phyloP scores from a whole-genome alignment of 2,797 vertebrate genomes.

The Hoplostethus mediterraneus region DNA sequence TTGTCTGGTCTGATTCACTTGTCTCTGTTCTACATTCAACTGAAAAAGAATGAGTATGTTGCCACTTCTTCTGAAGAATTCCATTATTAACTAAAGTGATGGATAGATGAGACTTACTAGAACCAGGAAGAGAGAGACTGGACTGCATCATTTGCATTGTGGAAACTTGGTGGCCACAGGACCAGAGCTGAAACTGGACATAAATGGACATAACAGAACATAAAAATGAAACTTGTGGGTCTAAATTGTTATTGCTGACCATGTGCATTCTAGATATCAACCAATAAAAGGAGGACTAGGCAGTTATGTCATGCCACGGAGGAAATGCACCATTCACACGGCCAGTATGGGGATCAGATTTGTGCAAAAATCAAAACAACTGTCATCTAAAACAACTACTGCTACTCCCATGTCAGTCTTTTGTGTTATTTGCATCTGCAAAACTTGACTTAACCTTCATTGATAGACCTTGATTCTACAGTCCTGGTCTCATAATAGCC shows the following conservation, averaged over 20 bases:
- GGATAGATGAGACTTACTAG: not conserved
- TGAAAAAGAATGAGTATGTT: no score
- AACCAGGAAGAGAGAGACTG: not conserved
- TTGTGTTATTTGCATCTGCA: conserved; percentile 22
- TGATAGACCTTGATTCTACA: not conserved
- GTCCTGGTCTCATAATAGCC: conserved; percentile 12
- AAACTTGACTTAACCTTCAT: conserved; percentile 20
- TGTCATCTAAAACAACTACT: conserved; percentile 17
- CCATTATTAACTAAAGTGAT: not conserved
- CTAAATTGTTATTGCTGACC: not conserved
- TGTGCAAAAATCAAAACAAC: not conserved
- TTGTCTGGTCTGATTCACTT: not conserved
- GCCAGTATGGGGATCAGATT: not conserved
- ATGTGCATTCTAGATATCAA: conserved; percentile 8
- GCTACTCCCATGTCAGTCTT: not conserved
- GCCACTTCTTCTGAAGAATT: not conserved
- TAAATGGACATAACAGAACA: no score
- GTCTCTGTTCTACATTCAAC: not conserved
- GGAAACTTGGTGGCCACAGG: not conserved
- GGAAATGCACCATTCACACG: not conserved
- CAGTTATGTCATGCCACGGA: not conserved
- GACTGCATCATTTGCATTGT: not conserved
- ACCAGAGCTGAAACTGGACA: not conserved
- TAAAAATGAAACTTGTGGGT: not conserved
- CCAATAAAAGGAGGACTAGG: not conserved